Percentiles rank a stretch among this genome's conserved stretches.
phyloP scores from a whole-genome alignment of 2,888 invertebrate species.

The Therioaphis trifolii region DNA sequence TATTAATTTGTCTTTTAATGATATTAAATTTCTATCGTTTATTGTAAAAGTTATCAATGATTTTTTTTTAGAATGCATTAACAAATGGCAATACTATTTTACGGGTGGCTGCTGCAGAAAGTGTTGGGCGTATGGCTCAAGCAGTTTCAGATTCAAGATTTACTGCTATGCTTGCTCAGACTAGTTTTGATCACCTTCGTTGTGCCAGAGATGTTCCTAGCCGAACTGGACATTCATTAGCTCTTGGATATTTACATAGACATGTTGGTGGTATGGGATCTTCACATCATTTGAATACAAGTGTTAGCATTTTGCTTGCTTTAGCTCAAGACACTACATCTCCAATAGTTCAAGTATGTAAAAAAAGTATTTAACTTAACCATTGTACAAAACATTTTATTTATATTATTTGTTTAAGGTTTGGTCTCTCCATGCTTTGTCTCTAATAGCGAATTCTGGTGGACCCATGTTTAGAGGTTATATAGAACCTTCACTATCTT shows the following conservation, averaged over 20 bases:
- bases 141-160: conserved; percentile 87
- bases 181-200: conserved; percentile 87
- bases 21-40: not conserved
- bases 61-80: conserved; percentile 73
- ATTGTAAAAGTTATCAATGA: no score
- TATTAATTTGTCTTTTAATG: not conserved
- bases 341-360: conserved; percentile 87
- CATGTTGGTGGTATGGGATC: conserved; percentile 97
- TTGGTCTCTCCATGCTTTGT: conserved; percentile 96
- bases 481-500: conserved; percentile 91
- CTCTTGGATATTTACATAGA: conserved; percentile 94
- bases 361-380: conserved; percentile 10
- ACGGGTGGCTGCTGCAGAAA: conserved; percentile 94
- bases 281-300: conserved; percentile 92
- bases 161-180: conserved; percentile 89
- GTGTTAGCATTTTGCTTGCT: conserved; percentile 92
- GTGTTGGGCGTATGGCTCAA: conserved; percentile 92
- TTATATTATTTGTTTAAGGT: conserved; percentile 72
- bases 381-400: conserved; percentile 5
- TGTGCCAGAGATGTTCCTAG: conserved; percentile 88
- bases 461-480: conserved; percentile 99
- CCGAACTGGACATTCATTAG: conserved; percentile 87
- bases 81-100: conserved; percentile 82
- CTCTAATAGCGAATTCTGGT: conserved; percentile 95
- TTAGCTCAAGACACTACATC: conserved; percentile 93